Percentiles rank a stretch among this genome's conserved stretches.
Evolutionary conservation across 2,888 invertebrate genomes (phyloP).

Genomic region (Sarcophaga subvicina): DNA sequence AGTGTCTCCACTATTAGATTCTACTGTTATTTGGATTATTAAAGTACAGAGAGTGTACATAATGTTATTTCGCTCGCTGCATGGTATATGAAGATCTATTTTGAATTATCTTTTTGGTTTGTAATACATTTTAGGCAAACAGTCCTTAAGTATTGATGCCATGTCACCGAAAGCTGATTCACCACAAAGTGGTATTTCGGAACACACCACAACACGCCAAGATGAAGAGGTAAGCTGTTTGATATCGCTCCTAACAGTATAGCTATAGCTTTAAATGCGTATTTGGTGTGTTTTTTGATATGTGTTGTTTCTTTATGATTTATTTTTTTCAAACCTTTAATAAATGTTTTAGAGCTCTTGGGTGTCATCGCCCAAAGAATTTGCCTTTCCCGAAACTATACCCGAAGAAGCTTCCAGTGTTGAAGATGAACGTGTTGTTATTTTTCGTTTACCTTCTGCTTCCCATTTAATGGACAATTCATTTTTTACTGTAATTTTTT

Average conservation of each 20-base stretch:
- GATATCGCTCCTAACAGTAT: not conserved
- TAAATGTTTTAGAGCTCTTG: slow-evolving; percentile 84
- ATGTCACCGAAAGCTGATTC: slow-evolving; percentile 80
- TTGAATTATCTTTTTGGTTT: not conserved
- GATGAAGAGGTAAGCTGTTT: slow-evolving; percentile 79
- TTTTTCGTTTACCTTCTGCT: slow-evolving; percentile 91
- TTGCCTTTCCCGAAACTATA: slow-evolving; percentile 94
- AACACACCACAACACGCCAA: slow-evolving; percentile 78
- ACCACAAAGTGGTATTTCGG: slow-evolving; percentile 79
- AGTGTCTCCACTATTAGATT: too few species aligned
- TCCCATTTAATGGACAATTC: slow-evolving; percentile 89
- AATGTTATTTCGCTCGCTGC: too few species aligned
- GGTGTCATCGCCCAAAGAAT: slow-evolving; percentile 94
- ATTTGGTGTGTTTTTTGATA: slow-evolving; percentile 52
- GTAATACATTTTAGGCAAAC: slow-evolving; percentile 74
- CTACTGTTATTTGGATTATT: not conserved
- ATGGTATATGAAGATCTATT: not conserved
- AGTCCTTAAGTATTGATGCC: slow-evolving; percentile 76
- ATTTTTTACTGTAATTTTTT: slow-evolving; percentile 87
- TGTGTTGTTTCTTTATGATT: slow-evolving; percentile 46
- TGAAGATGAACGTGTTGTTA: slow-evolving; percentile 95
- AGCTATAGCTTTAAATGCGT: slow-evolving; percentile 33
- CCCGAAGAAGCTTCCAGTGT: slow-evolving; percentile 96
- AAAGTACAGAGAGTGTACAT: not conserved
- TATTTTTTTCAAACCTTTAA: slow-evolving; percentile 37